Evolutionary conservation across 2,888 invertebrate species (phyloP), one percentile per base, ranked within the genome.

Genomic region (Cepaea hortensis): DNA sequence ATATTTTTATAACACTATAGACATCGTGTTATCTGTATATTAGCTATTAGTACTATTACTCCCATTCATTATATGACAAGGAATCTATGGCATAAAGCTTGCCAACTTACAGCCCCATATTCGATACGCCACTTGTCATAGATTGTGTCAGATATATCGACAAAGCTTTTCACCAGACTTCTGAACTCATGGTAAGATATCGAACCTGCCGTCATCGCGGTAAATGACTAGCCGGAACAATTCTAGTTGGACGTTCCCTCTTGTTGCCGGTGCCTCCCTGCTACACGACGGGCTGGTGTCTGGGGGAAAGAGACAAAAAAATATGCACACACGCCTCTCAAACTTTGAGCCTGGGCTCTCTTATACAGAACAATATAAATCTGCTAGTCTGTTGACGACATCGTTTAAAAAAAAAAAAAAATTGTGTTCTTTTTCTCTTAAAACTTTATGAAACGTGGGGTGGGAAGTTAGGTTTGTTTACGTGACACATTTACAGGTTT

Each of bases 171-270:
- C 11, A 94, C 94, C 88, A 93, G 92, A 77, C 91, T 90, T 46
- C 93, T 87, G 91, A 95, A 95, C 90, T 95, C 94, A 76, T 94
- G 94, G 94, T 95, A 95, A 85, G 94, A 91, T 90, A 92, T 91
- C 89, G 90, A 91, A 91, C 92, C 92, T 90, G 91, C 91, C 91
- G 91, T 91, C 92, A 92, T 92, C 87, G 81, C 50, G 15, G 81
- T 55, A 72, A 73, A 35, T 73, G 55, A 72, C 72, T 70, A 81
- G 6, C 73, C 18, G 13, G 80, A 18, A 20, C 65, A 48, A 48
- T 48, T 68, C 13, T 18, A 5, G n/a, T 72, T 23, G 62, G 83
- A 46, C 73, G 11, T 61, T 62, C 23, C 46, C 62, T 35, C 20
- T 35, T 75, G 83, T 82, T 61, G 50, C 72, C 35, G 11, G 15